Evolutionary conservation across 2,113 vertebrate genomes (phyloP), one percentile per base, ranked within the genome.

Genomic region (Lagenorhynchus albirostris): DNA sequence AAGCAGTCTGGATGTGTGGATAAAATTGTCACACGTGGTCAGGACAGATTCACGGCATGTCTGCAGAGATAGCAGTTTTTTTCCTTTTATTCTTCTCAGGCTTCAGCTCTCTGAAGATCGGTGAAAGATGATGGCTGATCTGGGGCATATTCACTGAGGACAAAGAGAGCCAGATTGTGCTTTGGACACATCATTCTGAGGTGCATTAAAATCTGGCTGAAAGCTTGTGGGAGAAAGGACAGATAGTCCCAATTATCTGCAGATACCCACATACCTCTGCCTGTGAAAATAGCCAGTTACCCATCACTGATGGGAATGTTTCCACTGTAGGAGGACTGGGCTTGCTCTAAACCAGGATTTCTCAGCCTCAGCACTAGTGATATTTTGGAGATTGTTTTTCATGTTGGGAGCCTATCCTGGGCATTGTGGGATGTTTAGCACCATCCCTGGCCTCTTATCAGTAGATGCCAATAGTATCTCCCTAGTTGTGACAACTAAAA

Each of bases 11-110:
- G 13, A 44, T 17, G 15, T 83, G 55, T 38, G 73, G 41, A 60
- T 60, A 36, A 84, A 91, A 67, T 65, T 36, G 23, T 77, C n/a
- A 67, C 65, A 36, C 0, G 0, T 0, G 5, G 18, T 31, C 50
- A 31, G 73, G 36, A 63, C 79, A 65, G 50, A 85, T 18, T 67
- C 81, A 21, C 47, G n/a, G 79, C 31, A 17, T 5, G 25, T 41
- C 80, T 90, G 73, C 25, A 20, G 41, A 74, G 84, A 86, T 63
- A 87, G 33, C 25, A 62, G n/a, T 38, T 18, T 33, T 13, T 93
- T 91, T 70, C 33, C 29, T 91, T 86, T 91, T 70, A 20, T 97
- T 94, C 36, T 89, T 74, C 50, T 84, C 18, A 53, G 65, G 29
- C 41, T 73, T 63, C 47, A 63, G 23, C 55, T 93, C 63, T 91